phyloP scores from a whole-genome alignment of 2,113 vertebrate genomes.

The Bombycilla garrulus region DNA sequence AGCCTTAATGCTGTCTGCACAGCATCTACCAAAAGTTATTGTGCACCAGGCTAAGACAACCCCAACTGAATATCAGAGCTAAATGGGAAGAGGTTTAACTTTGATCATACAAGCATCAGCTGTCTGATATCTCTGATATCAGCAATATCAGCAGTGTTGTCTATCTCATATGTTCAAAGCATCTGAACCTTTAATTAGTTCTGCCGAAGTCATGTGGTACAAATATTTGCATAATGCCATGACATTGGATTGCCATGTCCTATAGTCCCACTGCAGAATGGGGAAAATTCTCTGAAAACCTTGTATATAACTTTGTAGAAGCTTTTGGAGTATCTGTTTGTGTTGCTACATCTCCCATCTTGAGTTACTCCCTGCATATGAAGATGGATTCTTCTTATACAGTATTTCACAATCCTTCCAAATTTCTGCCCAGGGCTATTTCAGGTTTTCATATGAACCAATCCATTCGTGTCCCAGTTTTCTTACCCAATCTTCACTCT shows the following conservation, averaged over 20 bases:
- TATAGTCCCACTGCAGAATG: neutral
- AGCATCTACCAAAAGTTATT: neutral
- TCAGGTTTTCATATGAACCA: slow-evolving; percentile 59
- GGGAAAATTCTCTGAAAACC: neutral
- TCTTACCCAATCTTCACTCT: slow-evolving; percentile 60
- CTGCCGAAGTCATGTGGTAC: neutral
- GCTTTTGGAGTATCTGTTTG: neutral
- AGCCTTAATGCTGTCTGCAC: neutral
- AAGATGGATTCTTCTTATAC: slow-evolving; percentile 27
- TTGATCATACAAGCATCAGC: neutral
- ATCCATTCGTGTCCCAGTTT: slow-evolving; percentile 57
- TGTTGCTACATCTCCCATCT: neutral
- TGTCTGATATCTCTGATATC: slow-evolving; percentile 25
- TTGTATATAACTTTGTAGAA: neutral
- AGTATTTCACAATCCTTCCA: slow-evolving; percentile 49
- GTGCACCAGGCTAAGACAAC: neutral
- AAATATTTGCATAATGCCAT: neutral
- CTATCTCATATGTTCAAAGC: neutral
- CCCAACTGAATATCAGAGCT: neutral
- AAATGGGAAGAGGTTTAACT: neutral
- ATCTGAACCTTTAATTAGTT: slow-evolving; percentile 12
- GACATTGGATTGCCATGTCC: neutral
- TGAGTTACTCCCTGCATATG: slow-evolving; percentile 2
- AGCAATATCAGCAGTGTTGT: slow-evolving; percentile 21
- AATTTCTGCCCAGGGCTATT: slow-evolving; percentile 54